A percentile compares a stretch with the other conserved stretches of the same genome.
Evolutionary conservation across 2,113 vertebrate species (phyloP).

Genomic region (Rhinoptilus africanus): DNA sequence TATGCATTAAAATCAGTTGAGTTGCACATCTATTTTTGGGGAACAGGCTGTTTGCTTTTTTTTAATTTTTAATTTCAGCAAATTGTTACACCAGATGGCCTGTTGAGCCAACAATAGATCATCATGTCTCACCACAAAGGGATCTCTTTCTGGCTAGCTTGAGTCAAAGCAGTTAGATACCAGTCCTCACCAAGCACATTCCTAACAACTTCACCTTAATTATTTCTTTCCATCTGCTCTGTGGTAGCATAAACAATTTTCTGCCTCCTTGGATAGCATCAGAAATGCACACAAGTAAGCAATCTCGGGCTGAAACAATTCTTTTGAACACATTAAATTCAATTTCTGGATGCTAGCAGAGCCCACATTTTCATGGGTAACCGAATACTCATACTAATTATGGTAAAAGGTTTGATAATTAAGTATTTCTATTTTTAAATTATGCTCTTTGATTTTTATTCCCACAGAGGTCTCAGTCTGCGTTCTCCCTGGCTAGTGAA

Average conservation of each 20-base stretch:
- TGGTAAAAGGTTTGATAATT: neutral
- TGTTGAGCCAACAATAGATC: conserved; percentile 43
- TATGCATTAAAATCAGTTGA: neutral
- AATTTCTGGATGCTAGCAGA: neutral
- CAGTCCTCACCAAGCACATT: neutral
- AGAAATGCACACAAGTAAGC: neutral
- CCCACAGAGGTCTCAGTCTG: conserved; percentile 85
- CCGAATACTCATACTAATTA: neutral
- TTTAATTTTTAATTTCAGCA: neutral
- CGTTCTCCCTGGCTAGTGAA: conserved; percentile 81
- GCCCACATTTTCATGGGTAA: neutral
- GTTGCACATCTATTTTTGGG: neutral
- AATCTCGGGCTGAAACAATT: neutral
- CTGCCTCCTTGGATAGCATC: neutral
- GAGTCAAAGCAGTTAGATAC: neutral
- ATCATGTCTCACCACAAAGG: neutral
- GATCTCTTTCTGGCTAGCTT: neutral
- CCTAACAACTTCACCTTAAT: neutral
- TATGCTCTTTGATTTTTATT: neutral
- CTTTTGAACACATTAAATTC: neutral
- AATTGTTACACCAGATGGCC: conserved; percentile 29
- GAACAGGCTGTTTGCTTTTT: neutral
- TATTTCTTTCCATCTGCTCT: neutral
- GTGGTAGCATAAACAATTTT: neutral
- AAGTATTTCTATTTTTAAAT: neutral